phyloP scores from a whole-genome alignment of 92 coral and sea anemone species.

The Plumapathes pennacea region DNA sequence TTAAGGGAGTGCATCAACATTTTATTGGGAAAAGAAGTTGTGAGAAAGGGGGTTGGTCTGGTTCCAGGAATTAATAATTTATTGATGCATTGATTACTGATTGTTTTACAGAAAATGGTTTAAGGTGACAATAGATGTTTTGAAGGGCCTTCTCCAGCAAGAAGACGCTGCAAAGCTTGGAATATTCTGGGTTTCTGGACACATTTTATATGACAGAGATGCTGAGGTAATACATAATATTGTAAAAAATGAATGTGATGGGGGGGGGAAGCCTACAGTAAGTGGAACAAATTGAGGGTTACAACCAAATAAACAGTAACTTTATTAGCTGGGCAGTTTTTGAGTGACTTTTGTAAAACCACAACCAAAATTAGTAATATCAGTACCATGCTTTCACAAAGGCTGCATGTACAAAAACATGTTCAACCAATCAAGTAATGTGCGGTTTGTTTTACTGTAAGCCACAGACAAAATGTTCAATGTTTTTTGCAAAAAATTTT shows the following conservation, averaged over 20 bases:
- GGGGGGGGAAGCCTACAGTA: not conserved
- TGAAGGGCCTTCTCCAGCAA: constrained; percentile 22
- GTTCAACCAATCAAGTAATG: too few relatives aligned
- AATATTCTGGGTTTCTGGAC: constrained; percentile 4
- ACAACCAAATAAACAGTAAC: not conserved
- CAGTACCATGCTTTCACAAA: too few relatives aligned
- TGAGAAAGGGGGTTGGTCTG: too few relatives aligned
- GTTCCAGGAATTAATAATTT: too few relatives aligned
- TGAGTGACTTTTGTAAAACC: not conserved
- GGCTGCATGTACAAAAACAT: too few relatives aligned
- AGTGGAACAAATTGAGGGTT: not conserved
- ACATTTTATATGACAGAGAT: not conserved
- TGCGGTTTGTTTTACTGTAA: too few relatives aligned
- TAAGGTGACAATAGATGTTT: constrained; percentile 27
- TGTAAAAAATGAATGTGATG: not conserved
- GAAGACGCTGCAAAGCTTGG: constrained; percentile 44
- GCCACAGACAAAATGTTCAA: too few relatives aligned
- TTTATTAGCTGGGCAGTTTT: not conserved
- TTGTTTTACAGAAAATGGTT: constrained; percentile 50
- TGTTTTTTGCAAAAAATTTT: too few relatives aligned
- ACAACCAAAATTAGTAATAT: too few relatives aligned
- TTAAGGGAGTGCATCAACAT: too few relatives aligned
- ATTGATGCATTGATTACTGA: not conserved
- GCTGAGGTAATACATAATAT: constrained; percentile 17
- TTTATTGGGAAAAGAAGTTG: too few relatives aligned